These are phyloP conservation scores for Caenorhabditis inopinata DNA, from an alignment of 1,140 invertebrate species.

Conservation along the genomic window DNA sequence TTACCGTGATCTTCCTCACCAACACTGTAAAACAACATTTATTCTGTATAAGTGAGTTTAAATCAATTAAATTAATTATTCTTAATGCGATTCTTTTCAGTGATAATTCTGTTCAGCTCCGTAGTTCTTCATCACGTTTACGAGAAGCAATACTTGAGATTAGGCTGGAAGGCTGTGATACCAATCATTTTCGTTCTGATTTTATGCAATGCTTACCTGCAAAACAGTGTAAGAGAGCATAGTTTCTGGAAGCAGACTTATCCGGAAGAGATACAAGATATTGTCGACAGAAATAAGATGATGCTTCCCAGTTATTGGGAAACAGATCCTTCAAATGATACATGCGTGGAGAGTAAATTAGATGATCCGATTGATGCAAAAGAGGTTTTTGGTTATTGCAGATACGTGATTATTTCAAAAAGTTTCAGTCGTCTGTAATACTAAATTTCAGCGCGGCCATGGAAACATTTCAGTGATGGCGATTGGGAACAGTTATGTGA, in stretches of 20 bases:
- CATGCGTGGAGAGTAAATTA: not conserved
- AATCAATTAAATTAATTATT: not conserved
- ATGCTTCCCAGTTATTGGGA: not conserved
- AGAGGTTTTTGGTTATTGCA: not conserved
- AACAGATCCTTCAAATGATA: not conserved
- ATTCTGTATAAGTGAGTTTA: not conserved
- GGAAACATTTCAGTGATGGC: not conserved
- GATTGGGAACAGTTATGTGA: not conserved
- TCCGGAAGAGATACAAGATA: not conserved
- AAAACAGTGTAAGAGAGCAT: not conserved
- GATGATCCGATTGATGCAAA: not conserved
- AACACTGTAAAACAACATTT: not conserved
- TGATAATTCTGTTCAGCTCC: not conserved
- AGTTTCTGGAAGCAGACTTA: not conserved
- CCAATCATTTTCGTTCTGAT: not conserved
- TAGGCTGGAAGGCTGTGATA: not conserved
- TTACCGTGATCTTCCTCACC: not conserved
- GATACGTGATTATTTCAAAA: not conserved
- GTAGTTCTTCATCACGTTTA: slow-evolving; percentile 13
- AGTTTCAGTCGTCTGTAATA: not conserved
- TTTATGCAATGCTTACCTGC: not conserved
- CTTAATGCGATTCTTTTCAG: not conserved
- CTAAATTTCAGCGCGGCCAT: not conserved
- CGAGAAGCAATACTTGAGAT: not conserved
- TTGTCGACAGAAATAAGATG: not conserved